These are phyloP conservation scores for Chrysodeixis includens DNA, from an alignment of 2,888 invertebrate genomes.

Conservation along the genomic window DNA sequence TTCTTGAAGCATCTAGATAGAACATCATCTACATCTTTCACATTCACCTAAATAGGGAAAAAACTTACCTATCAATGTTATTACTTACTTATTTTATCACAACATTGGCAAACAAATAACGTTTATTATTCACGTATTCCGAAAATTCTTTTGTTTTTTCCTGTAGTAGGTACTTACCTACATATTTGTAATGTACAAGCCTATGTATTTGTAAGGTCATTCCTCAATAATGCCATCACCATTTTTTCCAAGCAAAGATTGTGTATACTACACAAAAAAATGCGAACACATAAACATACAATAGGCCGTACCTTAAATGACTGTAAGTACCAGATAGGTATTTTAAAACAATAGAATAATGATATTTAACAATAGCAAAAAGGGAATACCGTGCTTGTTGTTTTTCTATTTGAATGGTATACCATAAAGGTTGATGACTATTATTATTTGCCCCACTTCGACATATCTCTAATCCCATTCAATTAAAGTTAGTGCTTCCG, in stretches of 20 bases:
- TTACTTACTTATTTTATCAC: no score
- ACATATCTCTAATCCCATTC: neutral
- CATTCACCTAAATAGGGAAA: neutral
- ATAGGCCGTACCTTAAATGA: neutral
- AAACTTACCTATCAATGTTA: neutral
- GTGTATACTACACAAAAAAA: neutral
- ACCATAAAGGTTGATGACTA: neutral
- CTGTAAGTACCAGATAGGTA: neutral
- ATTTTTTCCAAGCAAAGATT: neutral
- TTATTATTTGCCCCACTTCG: neutral
- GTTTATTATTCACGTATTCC: neutral
- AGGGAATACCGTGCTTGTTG: neutral
- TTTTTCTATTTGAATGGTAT: neutral
- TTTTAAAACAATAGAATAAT: constrained; percentile 1
- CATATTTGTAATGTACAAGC: no score
- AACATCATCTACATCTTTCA: no score
- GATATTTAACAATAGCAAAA: neutral
- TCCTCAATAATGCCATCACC: neutral
- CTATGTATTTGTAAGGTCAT: no score
- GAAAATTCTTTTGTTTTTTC: neutral
- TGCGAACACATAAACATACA: neutral
- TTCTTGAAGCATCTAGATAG: neutral
- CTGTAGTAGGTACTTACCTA: neutral
- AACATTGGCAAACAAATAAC: no score
- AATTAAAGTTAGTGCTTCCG: neutral